phyloP scores from a whole-genome alignment of 1,140 invertebrate genomes.

The Helicoverpa armigera region DNA sequence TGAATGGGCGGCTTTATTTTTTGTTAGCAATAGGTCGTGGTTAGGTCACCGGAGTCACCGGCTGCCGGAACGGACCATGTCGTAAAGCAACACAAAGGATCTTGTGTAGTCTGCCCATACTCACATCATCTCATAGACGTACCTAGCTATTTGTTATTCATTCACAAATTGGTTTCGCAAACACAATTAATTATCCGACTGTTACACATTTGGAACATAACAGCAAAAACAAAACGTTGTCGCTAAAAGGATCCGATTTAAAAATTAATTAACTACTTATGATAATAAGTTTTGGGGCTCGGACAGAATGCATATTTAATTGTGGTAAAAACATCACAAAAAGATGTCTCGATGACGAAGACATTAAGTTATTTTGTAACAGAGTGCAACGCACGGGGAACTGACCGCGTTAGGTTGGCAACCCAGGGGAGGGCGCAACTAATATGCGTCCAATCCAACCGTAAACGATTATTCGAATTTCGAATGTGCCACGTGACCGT shows the following conservation, averaged over 20 bases:
- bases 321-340: slow-evolving; percentile 76
- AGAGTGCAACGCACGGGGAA: slow-evolving; percentile 78
- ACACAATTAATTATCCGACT: slow-evolving; percentile 62
- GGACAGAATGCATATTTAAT: slow-evolving; percentile 74
- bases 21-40: slow-evolving; percentile 78
- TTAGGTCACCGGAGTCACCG: slow-evolving; percentile 78
- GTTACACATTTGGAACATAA: slow-evolving; percentile 62
- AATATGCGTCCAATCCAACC: slow-evolving; percentile 67
- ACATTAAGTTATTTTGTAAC: slow-evolving; percentile 80
- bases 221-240: slow-evolving; percentile 65
- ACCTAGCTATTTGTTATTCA: slow-evolving; percentile 52
- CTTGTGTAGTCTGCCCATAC: slow-evolving; percentile 58
- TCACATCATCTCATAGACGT: slow-evolving; percentile 41
- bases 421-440: slow-evolving; percentile 64
- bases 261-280: slow-evolving; percentile 81
- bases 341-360: slow-evolving; percentile 70
- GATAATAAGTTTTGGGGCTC: slow-evolving; percentile 74
- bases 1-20: slow-evolving; percentile 81
- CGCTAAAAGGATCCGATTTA: slow-evolving; percentile 71
- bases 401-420: slow-evolving; percentile 76
- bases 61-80: slow-evolving; percentile 66
- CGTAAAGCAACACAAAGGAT: slow-evolving; percentile 65
- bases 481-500: slow-evolving; percentile 70
- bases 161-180: slow-evolving; percentile 62
- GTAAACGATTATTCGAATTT: slow-evolving; percentile 75